These are phyloP conservation scores for Micronisus gabar DNA, from an alignment of 2,113 vertebrate species.

Conservation along the genomic window DNA sequence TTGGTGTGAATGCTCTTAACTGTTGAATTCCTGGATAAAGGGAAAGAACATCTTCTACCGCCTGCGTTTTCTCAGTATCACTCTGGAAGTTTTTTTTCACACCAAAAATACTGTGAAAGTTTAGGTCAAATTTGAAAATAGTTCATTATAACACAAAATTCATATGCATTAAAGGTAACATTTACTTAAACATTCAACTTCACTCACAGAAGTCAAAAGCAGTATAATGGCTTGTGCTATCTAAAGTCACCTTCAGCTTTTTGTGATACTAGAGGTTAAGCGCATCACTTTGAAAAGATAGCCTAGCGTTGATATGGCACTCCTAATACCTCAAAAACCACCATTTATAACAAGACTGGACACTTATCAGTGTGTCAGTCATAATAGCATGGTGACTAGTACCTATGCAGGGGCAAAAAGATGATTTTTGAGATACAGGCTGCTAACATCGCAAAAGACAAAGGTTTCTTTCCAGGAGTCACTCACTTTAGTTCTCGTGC, in stretches of 20 bases:
- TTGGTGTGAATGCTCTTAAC: neutral
- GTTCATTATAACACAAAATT: neutral
- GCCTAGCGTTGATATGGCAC: neutral
- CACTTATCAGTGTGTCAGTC: neutral
- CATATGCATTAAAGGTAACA: neutral
- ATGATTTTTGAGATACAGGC: neutral
- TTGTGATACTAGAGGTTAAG: neutral
- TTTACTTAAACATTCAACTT: neutral
- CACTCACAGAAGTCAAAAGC: neutral
- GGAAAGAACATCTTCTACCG: neutral
- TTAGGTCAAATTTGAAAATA: neutral
- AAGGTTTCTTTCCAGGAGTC: neutral
- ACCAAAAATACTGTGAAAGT: neutral
- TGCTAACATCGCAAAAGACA: neutral
- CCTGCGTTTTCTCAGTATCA: neutral
- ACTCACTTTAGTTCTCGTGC: slow-evolving; percentile 85
- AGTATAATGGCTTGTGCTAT: neutral
- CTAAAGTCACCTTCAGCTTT: neutral
- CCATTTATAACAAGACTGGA: neutral
- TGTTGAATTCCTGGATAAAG: neutral
- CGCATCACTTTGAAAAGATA: neutral
- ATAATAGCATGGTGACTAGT: neutral
- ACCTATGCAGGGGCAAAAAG: neutral
- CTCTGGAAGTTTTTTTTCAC: neutral
- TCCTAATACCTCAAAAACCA: neutral